Conservation (phyloP, 1,140 invertebrate genomes). For the Drosophila oshimai region DNA sequence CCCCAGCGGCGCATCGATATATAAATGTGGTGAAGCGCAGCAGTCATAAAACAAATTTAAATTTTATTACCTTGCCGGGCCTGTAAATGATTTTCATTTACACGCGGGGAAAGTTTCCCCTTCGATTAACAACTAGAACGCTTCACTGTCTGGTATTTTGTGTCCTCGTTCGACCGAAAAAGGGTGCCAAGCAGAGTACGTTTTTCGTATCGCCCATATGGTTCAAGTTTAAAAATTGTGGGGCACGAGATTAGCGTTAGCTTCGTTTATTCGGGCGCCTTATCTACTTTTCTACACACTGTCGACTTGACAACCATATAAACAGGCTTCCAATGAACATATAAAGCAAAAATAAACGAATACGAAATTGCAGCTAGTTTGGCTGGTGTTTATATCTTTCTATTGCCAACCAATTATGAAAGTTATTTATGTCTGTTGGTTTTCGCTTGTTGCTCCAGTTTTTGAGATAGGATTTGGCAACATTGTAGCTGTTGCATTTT, state of each 20-base stretch:
- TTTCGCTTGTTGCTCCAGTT: conserved; percentile 19
- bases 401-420: conserved; percentile 32
- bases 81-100: not conserved
- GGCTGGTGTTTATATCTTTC: conserved; percentile 5
- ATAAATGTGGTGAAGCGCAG: not conserved
- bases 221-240: conserved; percentile 22
- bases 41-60: not conserved
- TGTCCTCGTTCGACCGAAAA: not conserved
- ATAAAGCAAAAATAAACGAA: not conserved
- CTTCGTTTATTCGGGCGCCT: not conserved
- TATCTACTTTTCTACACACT: conserved; percentile 10
- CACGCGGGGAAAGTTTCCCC: conserved; percentile 3
- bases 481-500: conserved; percentile 11
- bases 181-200: conserved; percentile 4
- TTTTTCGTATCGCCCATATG: not conserved
- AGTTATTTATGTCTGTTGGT: conserved; percentile 19
- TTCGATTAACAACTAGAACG: not conserved
- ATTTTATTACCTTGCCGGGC: not conserved
- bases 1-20: conserved; percentile 1
- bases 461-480: conserved; percentile 26
- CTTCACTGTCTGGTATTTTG: not conserved
- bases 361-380: not conserved
- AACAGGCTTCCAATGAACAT: conserved; percentile 14
- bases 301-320: conserved; percentile 10
- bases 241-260: conserved; percentile 21